These are phyloP conservation scores for Oxygymnocypris stewartii DNA, from an alignment of 2,113 vertebrate species.

Conservation along the genomic window DNA sequence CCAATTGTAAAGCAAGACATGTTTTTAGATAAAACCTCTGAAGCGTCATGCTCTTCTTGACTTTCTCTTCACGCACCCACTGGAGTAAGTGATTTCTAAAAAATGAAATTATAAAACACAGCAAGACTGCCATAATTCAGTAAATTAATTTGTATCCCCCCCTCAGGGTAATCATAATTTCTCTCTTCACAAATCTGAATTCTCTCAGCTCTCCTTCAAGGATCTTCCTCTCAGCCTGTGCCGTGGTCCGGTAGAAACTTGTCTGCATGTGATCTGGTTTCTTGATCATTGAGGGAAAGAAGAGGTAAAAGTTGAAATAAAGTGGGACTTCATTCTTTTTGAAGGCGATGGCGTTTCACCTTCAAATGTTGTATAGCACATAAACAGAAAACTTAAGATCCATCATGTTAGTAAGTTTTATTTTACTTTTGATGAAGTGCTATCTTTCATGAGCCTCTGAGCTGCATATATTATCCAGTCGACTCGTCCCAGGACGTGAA, in stretches of 20 bases:
- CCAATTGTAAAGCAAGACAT: background rate
- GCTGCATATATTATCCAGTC: conserved; percentile 33
- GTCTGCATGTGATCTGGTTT: conserved; percentile 26
- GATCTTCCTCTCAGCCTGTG: background rate
- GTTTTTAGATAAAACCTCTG: conserved; percentile 6
- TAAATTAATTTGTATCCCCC: background rate
- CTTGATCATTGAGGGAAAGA: conserved; percentile 27
- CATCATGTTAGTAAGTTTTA: background rate
- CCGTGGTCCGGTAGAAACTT: background rate
- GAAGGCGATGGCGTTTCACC: background rate
- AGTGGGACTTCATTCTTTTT: background rate
- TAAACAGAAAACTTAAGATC: conserved; percentile 17
- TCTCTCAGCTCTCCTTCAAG: conserved; percentile 9
- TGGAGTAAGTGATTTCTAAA: background rate
- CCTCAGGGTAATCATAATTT: conserved; percentile 33
- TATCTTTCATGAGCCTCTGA: conserved; percentile 26
- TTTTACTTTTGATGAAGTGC: background rate
- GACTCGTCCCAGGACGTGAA: background rate
- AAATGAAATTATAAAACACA: conserved; percentile 3
- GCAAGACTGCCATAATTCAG: background rate
- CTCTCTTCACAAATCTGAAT: background rate
- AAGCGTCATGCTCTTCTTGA: background rate
- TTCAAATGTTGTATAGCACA: conserved; percentile 4
- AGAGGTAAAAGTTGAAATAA: conserved; percentile 27
- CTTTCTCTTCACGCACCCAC: conserved; percentile 5